Percentiles rank a stretch among this genome's conserved stretches.
Conservation (phyloP, 2,113 vertebrate genomes). For the Salvelinus alpinus region DNA sequence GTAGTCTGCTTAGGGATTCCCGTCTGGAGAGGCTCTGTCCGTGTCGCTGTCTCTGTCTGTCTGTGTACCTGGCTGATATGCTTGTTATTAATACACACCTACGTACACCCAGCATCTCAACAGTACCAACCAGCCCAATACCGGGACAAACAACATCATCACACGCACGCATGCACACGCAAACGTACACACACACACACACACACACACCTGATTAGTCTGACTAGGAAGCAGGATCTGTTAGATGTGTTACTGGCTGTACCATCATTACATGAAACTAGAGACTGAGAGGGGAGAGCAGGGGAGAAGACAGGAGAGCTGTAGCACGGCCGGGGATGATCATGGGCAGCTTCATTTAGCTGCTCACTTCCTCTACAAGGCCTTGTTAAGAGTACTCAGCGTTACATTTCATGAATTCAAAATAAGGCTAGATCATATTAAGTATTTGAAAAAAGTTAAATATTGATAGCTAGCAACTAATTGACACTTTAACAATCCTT, state of each 20-base stretch:
- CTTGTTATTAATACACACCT: background rate
- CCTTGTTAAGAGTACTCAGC: conserved; percentile 18
- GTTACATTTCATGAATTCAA: conserved; percentile 24
- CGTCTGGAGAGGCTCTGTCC: conserved; percentile 10
- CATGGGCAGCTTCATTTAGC: conserved; percentile 10
- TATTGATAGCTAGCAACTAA: conserved; percentile 28
- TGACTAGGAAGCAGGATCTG: no score
- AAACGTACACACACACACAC: background rate
- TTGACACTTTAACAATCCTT: conserved; percentile 24
- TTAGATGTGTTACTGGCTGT: background rate
- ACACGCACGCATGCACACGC: background rate
- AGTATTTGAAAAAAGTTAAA: conserved; percentile 21
- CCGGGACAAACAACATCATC: background rate
- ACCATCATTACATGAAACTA: background rate
- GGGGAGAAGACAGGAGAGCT: background rate
- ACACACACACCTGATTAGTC: no score
- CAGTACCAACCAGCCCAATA: no score
- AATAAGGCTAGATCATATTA: conserved; percentile 23
- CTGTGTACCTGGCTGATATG: no score
- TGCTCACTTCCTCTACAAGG: background rate
- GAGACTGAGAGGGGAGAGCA: background rate
- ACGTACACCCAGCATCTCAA: background rate
- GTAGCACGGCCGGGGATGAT: background rate
- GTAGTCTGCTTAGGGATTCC: conserved; percentile 4
- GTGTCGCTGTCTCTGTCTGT: no score